Evolutionary conservation across 2,113 vertebrate species (phyloP), one percentile per base, ranked within the genome.

Genomic region (Rhynchopsitta pachyrhyncha): DNA sequence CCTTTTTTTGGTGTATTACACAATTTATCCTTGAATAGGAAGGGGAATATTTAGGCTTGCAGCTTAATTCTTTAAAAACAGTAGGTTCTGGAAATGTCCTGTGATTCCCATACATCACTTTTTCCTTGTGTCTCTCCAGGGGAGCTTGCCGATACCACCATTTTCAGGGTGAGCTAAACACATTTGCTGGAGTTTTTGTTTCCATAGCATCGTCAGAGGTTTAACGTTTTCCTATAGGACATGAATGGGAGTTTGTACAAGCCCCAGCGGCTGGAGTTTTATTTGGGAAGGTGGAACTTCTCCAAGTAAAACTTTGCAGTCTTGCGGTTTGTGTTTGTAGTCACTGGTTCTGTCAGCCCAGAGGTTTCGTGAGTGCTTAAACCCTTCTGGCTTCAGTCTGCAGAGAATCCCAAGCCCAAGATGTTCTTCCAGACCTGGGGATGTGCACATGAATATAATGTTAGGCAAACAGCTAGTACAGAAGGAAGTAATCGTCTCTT

Each of bases 41-140:
- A 92, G 64, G 53, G 60, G 92, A 67, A 92, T 91, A 93, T 92
- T 96, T 83, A 80, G 91, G 79, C 93, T 92, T 86, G 80, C 59
- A 91, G 86, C 42, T 85, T 24, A 35, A 59, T 87, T 71, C 83
- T 71, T 74, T 96, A 52, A 46, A 49, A 52, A 44, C 78, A 86
- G 85, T 66, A 83, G 59, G 13, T 59, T 59, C 57, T 59, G 57
- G 57, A 59, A 59, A n/a, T 33, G 57, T 35, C 23, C 57, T n/a
- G 33, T 59, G 57, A 59, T 64, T 53, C 73, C 74, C 74, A 49
- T 80, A 24, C 68, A n/a, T 91, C 80, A 83, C 37, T 81, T 92
- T 94, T 90, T 49, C 95, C 88, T 37, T 3, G 8, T 3, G 19
- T 55, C 64, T 74, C 53, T 92, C 60, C 83, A 67, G 94, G 3